These are phyloP conservation scores for Microhierax caerulescens DNA, from an alignment of 2,797 vertebrate genomes.

Conservation along the genomic window DNA sequence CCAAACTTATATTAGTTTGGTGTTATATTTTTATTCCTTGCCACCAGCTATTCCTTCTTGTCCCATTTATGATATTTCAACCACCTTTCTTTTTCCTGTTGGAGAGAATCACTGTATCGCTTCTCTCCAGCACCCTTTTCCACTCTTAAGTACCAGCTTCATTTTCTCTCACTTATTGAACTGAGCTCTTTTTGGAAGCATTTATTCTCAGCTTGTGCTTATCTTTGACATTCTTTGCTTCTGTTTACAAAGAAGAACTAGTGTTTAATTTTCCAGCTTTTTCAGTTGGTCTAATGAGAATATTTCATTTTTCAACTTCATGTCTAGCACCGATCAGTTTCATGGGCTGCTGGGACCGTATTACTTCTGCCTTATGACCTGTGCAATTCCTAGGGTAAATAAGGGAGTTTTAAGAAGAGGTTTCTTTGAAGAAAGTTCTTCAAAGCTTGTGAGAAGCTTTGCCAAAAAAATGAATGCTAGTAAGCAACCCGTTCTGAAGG, in stretches of 20 bases:
- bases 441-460: background rate
- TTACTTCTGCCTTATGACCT: background rate
- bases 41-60: background rate
- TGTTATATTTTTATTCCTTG: background rate
- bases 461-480: background rate
- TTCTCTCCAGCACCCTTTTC: background rate
- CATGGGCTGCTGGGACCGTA: background rate
- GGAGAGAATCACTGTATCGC: background rate
- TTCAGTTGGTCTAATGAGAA: background rate
- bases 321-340: background rate
- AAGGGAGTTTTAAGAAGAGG: background rate
- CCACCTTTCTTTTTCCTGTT: background rate
- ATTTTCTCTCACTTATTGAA: background rate
- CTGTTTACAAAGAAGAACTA: background rate
- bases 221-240: background rate
- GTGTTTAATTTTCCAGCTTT: background rate
- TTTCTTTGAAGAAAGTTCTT: background rate
- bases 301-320: background rate
- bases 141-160: background rate
- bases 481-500: background rate
- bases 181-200: background rate
- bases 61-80: background rate
- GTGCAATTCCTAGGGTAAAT: background rate
- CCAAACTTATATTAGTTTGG: background rate
- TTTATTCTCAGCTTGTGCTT: background rate